A percentile compares a stretch with the other conserved stretches of the same genome.
Evolutionary conservation across 2,797 vertebrate genomes (phyloP).

Genomic region (Oreortyx pictus): DNA sequence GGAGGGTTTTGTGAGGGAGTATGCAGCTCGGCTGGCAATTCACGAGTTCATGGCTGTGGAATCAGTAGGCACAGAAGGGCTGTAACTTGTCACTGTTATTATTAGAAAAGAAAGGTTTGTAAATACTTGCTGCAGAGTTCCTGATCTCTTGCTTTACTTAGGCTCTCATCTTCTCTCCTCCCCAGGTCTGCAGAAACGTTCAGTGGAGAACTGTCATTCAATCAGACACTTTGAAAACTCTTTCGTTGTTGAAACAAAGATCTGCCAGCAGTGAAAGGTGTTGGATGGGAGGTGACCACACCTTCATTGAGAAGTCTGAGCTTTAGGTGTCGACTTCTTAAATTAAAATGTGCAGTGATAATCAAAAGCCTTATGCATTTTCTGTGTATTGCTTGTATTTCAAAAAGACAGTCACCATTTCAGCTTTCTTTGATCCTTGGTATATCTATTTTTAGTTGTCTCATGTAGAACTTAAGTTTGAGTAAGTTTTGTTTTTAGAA

Average conservation of each 20-base stretch:
- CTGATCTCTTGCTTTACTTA: background rate
- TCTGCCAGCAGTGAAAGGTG: constrained; percentile 87
- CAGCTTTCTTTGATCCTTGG: constrained; percentile 64
- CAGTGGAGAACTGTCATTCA: constrained; percentile 87
- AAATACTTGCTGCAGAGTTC: background rate
- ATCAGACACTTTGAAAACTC: constrained; percentile 94
- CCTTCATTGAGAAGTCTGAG: constrained; percentile 65
- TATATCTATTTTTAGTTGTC: constrained; percentile 71
- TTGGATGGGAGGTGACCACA: constrained; percentile 44
- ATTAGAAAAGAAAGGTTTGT: background rate
- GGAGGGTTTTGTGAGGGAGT: background rate
- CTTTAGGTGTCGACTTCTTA: constrained; percentile 60
- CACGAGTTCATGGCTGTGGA: rapidly evolving
- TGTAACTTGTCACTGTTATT: background rate
- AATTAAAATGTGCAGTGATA: constrained; percentile 78
- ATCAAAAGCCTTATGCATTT: constrained; percentile 82
- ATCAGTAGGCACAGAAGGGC: rapidly evolving
- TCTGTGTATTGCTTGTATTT: constrained; percentile 78
- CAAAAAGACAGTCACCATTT: constrained; percentile 65
- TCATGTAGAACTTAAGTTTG: constrained; percentile 69
- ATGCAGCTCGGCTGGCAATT: rapidly evolving
- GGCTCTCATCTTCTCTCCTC: background rate
- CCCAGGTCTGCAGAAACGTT: constrained; percentile 89
- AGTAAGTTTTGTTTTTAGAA: constrained; percentile 37
- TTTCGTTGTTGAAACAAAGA: constrained; percentile 91